A percentile compares a stretch with the other conserved stretches of the same genome.
Conservation (phyloP, 2,888 invertebrate species). For the Alitta virens region DNA sequence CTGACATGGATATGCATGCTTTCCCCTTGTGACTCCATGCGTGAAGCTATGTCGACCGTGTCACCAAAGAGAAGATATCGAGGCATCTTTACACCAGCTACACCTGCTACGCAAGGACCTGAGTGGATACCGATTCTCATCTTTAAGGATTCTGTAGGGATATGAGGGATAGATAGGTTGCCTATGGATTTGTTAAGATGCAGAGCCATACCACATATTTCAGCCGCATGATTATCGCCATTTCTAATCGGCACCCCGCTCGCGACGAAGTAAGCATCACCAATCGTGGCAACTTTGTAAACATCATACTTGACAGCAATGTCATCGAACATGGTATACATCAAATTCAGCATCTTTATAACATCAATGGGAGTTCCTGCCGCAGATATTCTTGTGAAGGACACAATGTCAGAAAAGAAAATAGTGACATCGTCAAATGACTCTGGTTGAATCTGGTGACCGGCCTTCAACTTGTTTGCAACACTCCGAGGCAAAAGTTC, state of each 20-base stretch:
- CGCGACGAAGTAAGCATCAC: too few relatives aligned
- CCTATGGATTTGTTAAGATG: background rate
- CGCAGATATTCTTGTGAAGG: background rate
- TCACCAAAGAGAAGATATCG: background rate
- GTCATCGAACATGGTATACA: too few relatives aligned
- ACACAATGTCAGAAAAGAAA: background rate
- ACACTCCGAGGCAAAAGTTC: background rate
- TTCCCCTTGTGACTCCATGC: background rate
- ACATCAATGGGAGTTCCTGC: background rate
- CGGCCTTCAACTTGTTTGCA: background rate
- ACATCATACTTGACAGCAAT: background rate
- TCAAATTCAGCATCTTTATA: background rate
- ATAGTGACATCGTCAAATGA: background rate
- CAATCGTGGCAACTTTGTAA: background rate
- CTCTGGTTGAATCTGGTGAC: background rate
- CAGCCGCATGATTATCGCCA: background rate
- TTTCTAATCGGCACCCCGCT: background rate
- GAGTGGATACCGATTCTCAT: background rate
- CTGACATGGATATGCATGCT: background rate
- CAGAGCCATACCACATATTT: background rate
- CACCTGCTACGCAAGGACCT: background rate
- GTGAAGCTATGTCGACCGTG: background rate
- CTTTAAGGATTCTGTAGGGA: background rate
- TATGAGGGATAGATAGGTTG: background rate
- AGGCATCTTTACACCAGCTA: background rate